Base-by-base conservation (phyloP, 2,888 invertebrate genomes). In the Phengaris alcon region DNA sequence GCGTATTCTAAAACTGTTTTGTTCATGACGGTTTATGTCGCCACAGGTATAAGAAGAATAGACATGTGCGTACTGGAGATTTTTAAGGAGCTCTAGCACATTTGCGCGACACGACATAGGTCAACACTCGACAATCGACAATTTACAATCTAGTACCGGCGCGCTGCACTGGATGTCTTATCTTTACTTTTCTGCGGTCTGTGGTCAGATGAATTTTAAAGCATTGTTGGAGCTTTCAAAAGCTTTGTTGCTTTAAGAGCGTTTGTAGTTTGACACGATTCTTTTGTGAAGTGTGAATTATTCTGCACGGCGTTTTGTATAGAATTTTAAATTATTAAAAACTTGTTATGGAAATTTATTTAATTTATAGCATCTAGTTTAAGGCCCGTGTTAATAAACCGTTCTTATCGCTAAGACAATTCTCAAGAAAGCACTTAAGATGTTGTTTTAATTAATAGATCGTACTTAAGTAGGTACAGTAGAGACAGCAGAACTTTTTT, bases 1-100 rank as follows among this genome's bases (percentile, higher is more conserved):
- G 72, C 54, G 72, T 52, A 72, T 72, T 72, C 72, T 54, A 54
- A 52, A 72, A 72, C 51, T 52, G 51, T 72, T 48, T 69, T 48
- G 15, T 52, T 52, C 72, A 52, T 22, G 59, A 59, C 22, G 59
- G 22, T 64, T 44, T 44, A 12, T 44, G 35, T 64, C 6, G 35
- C 64, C 44, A 64, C 64, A 64, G 64, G 9, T 44, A 0, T 44
- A 35, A 35, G 64, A 64, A 64, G 35, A 64, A 35, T 35, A 64
- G 64, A 64, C 0, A 59, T 8, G 52, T 52, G 6, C 8, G 6
- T 46, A 48, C 48, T 48, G 8, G 48, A 48, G 48, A 48, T 48
- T 48, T 48, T 48, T 35, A 35, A 3, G 35, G 35, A 35, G 35
- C 3, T 35, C 35, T 35, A 3, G 35, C 35, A 35, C 35, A 35